Conservation (phyloP, 2,888 invertebrate species). For the Poecilobothrus nobilitatus region DNA sequence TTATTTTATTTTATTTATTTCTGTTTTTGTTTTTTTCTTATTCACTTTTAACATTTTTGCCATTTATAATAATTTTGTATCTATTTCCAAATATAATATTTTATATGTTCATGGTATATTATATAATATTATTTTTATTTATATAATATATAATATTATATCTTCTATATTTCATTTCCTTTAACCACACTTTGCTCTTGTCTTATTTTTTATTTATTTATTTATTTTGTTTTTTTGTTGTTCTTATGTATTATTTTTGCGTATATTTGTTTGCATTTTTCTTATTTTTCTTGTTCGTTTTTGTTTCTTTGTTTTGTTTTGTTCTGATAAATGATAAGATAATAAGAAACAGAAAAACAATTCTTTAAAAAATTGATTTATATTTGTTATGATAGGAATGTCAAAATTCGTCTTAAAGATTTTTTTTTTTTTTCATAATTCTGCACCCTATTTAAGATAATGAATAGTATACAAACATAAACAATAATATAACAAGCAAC, state of each 20-base stretch:
- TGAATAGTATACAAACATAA: background rate
- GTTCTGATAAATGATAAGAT: background rate
- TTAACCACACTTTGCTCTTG: background rate
- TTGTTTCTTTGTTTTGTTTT: background rate
- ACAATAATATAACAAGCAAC: background rate
- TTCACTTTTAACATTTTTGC: background rate
- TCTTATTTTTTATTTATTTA: background rate
- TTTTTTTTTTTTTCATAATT: background rate
- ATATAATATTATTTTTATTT: background rate
- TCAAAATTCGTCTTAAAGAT: conserved; percentile 4
- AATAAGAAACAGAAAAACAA: background rate
- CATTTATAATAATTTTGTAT: background rate
- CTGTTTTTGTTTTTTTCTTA: background rate
- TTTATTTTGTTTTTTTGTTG: background rate
- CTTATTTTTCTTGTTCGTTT: background rate
- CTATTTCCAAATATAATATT: background rate
- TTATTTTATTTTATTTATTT: background rate
- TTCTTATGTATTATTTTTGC: background rate
- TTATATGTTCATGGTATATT: no score
- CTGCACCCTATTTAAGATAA: background rate
- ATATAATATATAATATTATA: background rate
- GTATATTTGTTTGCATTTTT: no score
- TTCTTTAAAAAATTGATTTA: background rate
- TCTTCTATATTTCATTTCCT: no score
- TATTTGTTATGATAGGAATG: conserved; percentile 3